Percentiles rank a stretch among this genome's conserved stretches.
phyloP scores from a whole-genome alignment of 1,140 invertebrate genomes.

The Hycleus phaleratus region DNA sequence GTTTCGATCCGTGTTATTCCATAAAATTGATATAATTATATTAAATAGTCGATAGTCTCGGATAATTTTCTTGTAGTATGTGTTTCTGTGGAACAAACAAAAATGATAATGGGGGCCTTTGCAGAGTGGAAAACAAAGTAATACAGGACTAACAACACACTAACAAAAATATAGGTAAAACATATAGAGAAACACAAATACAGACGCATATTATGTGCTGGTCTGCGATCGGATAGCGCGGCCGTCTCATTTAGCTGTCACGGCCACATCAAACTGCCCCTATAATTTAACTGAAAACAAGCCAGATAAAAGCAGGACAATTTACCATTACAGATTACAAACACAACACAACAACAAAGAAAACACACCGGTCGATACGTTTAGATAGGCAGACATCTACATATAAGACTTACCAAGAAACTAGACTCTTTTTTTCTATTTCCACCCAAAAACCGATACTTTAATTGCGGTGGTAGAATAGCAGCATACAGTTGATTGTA shows the following conservation, averaged over 20 bases:
- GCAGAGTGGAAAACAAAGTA: neutral
- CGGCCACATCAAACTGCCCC: constrained; percentile 27
- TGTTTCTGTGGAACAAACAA: constrained; percentile 10
- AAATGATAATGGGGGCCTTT: constrained; percentile 9
- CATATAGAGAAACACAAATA: neutral
- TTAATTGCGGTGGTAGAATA: constrained; percentile 1
- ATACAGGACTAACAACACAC: neutral
- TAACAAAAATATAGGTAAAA: neutral
- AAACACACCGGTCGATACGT: constrained; percentile 10
- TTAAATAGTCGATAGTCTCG: constrained; percentile 11
- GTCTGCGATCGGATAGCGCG: constrained; percentile 16
- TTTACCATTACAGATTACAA: constrained; percentile 24
- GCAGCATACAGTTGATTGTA: too few species aligned
- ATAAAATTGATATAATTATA: constrained; percentile 20
- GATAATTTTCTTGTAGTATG: constrained; percentile 12
- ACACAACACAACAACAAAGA: constrained; percentile 11
- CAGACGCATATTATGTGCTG: neutral
- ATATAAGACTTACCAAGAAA: neutral
- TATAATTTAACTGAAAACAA: constrained; percentile 27
- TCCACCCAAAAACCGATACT: constrained; percentile 14
- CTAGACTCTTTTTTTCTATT: constrained; percentile 13
- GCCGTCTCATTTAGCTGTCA: constrained; percentile 28
- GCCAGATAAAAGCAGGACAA: constrained; percentile 20
- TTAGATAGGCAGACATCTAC: neutral
- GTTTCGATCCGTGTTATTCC: constrained; percentile 3